phyloP scores from a whole-genome alignment of 2,888 invertebrate genomes.

The Zele albiditarsus region DNA sequence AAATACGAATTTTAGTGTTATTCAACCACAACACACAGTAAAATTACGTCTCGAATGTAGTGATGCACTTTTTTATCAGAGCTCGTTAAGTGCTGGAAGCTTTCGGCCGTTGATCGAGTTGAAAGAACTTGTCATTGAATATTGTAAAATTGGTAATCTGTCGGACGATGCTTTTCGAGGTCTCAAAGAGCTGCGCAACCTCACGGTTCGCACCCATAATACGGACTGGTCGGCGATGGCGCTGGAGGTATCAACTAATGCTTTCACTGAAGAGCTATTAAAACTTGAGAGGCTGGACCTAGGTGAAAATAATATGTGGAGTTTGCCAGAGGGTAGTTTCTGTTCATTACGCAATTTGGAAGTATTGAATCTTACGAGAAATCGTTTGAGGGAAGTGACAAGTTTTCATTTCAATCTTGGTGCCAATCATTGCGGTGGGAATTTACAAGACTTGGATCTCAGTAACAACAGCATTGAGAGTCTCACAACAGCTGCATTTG shows the following conservation, averaged over 20 bases:
- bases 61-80: conserved; percentile 86
- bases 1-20: conserved; percentile 88
- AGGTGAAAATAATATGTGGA: conserved; percentile 87
- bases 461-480: conserved; percentile 86
- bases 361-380: conserved; percentile 85
- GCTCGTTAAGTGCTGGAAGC: conserved; percentile 84
- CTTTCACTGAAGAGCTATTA: conserved; percentile 83
- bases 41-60: conserved; percentile 85
- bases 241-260: conserved; percentile 82
- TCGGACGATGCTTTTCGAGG: conserved; percentile 89
- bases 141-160: conserved; percentile 87
- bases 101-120: conserved; percentile 84
- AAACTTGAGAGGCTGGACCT: conserved; percentile 84
- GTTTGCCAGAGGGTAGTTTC: conserved; percentile 83
- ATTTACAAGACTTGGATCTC: conserved; percentile 81
- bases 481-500: conserved; percentile 82
- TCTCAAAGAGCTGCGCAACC: conserved; percentile 83
- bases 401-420: conserved; percentile 81
- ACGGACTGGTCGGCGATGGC: conserved; percentile 89
- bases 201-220: conserved; percentile 88
- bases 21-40: conserved; percentile 87
- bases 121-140: conserved; percentile 85
- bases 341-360: conserved; percentile 85
- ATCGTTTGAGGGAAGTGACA: conserved; percentile 83
- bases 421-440: conserved; percentile 81